Evolutionary conservation across 2,888 invertebrate species (phyloP), one percentile per base, ranked within the genome.

Genomic region (Acanthosepion lycidas): DNA sequence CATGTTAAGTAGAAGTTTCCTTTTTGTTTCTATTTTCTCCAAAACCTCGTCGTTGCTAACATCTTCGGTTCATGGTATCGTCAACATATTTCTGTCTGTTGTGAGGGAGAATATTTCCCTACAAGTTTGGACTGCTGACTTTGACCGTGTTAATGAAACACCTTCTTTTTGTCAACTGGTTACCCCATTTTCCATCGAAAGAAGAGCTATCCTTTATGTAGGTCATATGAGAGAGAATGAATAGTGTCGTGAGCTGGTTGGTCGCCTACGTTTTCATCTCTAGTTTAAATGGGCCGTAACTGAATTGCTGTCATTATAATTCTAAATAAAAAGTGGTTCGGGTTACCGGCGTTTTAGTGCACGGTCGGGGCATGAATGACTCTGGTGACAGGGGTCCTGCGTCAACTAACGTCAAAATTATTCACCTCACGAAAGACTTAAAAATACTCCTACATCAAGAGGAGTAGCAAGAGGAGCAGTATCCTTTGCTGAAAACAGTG

Each of bases 351-450:
- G 15, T n/a, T 33, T 78, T n/a, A 9, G 78, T 78, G 78, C 78
- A 78, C n/a, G 12, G n/a, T 33, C 78, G 78, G 33, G 78, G 12
- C 78, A 33, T 15, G 1, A 5, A n/a, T 78, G n/a, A 9, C 78
- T 78, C 78, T 9, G 78, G 12, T 78, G n/a, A 9, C 78, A 78
- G 15, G 78, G 4, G 78, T n/a, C n/a, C n/a, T 78, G 78, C 78
- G 78, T 78, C n/a, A 78, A n/a, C 78, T n/a, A 78, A 78, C n/a
- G 78, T 78, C 78, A 78, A 78, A 78, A 78, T n/a, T 78, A 78
- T 78, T 78, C 78, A 78, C n/a, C n/a, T 33, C n/a, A n/a, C 42
- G 42, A 42, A 42, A 42, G 42, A 42, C 42, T 42, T 42, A 42
- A 42, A 42, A 42, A 42, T 42, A 2, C 42, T 1, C 42, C 42